Conservation (phyloP, 1,140 invertebrate species). For the Dinoponera quadriceps region DNA sequence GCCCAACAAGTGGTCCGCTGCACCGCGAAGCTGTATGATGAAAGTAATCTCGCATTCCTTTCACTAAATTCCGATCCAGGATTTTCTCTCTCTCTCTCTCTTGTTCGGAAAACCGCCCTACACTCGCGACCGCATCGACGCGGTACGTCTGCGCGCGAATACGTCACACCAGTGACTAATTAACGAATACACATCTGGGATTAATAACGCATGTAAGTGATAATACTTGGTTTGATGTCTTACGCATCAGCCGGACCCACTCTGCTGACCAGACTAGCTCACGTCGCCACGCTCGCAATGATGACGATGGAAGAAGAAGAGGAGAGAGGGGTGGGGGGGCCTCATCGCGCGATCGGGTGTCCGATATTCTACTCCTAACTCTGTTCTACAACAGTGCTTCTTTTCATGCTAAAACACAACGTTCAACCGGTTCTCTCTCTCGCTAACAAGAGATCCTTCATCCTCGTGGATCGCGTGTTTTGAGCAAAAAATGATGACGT, state of each 20-base stretch:
- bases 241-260: conserved; percentile 10
- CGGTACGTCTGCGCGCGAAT: too few species aligned
- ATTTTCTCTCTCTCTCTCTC: not conserved
- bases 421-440: conserved; percentile 30
- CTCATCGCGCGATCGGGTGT: conserved; percentile 49
- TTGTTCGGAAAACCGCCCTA: not conserved
- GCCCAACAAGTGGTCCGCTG: not conserved
- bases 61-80: not conserved
- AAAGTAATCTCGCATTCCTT: not conserved
- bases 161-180: not conserved
- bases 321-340: conserved; percentile 42
- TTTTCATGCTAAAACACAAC: conserved; percentile 15
- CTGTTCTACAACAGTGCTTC: conserved; percentile 13
- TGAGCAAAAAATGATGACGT: not conserved
- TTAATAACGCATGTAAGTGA: conserved; percentile 35
- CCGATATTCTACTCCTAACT: conserved; percentile 19
- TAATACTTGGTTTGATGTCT: conserved; percentile 6
- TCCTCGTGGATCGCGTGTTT: not conserved
- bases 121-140: not conserved
- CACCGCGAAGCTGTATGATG: not conserved
- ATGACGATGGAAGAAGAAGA: not conserved
- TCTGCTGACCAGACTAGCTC: conserved; percentile 3
- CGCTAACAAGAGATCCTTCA: conserved; percentile 5
- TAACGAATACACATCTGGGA: conserved; percentile 6
- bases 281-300: not conserved